These are phyloP conservation scores for Crenichthys baileyi DNA, from an alignment of 2,797 vertebrate genomes.

Conservation along the genomic window DNA sequence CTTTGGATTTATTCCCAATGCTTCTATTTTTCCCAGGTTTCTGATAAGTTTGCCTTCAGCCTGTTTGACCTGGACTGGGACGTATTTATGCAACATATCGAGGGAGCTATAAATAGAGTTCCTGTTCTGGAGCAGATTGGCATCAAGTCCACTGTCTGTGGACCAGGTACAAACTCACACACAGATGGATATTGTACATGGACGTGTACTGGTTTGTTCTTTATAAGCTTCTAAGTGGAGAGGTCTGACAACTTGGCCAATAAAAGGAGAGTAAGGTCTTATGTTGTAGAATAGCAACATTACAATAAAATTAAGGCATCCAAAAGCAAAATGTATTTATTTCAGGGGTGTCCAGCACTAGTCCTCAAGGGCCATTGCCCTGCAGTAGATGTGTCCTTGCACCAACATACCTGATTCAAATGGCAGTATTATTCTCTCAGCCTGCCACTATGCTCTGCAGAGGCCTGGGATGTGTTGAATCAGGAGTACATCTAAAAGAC, in stretches of 20 bases:
- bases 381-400: background rate
- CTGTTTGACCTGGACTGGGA: constrained; percentile 99
- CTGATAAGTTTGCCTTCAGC: constrained; percentile 93
- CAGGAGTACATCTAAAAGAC: background rate
- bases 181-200: background rate
- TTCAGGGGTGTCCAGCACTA: background rate
- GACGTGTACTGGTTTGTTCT: background rate
- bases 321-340: background rate
- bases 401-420: background rate
- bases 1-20: background rate
- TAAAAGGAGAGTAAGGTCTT: background rate
- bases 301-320: background rate
- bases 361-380: background rate
- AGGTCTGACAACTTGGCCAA: background rate
- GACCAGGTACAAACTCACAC: constrained; percentile 83
- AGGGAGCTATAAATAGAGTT: constrained; percentile 91
- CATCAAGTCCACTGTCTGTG: constrained; percentile 97
- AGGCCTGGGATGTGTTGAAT: background rate
- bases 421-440: background rate
- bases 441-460: background rate
- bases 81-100: constrained; percentile 92
- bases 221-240: background rate
- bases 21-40: constrained; percentile 80
- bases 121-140: constrained; percentile 91
- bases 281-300: background rate